Percentiles rank a stretch among this genome's conserved stretches.
These are phyloP conservation scores for Steinernema hermaphroditum DNA, from an alignment of 2,888 invertebrate species.

Conservation along the genomic window DNA sequence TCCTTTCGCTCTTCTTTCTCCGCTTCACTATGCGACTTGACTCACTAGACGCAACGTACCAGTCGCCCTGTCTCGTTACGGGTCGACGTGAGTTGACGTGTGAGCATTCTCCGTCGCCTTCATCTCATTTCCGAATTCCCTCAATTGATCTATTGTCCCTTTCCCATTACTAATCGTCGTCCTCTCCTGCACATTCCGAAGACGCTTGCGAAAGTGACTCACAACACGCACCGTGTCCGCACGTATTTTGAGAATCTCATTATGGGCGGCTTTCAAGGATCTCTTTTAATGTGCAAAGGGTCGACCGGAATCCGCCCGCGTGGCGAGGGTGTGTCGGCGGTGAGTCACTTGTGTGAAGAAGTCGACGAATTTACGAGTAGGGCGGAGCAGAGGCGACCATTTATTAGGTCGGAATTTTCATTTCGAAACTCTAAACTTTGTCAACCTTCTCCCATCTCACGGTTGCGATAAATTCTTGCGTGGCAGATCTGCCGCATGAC, in stretches of 20 bases:
- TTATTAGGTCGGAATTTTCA: background rate
- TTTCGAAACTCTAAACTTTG: background rate
- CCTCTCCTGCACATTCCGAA: too few relatives aligned
- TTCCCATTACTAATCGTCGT: constrained; percentile 1
- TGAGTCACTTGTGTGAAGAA: background rate
- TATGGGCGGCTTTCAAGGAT: background rate
- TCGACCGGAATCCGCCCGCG: background rate
- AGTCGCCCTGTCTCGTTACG: too few relatives aligned
- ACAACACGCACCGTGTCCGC: too few relatives aligned
- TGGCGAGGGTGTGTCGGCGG: constrained; percentile 14
- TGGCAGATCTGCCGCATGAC: background rate
- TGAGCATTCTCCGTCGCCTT: background rate
- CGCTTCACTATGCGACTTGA: background rate
- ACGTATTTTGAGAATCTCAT: too few relatives aligned
- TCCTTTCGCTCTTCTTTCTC: too few relatives aligned
- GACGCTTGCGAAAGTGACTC: background rate
- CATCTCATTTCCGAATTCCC: background rate
- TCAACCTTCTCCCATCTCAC: too few relatives aligned
- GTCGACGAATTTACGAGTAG: constrained; percentile 1
- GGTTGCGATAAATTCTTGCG: constrained; percentile 5
- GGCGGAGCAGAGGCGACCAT: background rate
- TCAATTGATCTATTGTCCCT: too few relatives aligned
- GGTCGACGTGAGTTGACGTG: background rate
- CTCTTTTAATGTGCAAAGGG: background rate
- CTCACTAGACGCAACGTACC: too few relatives aligned